Percentiles rank a stretch among this genome's conserved stretches.
These are phyloP conservation scores for Capromys pilorides DNA, from an alignment of 2,797 vertebrate genomes.

Conservation along the genomic window DNA sequence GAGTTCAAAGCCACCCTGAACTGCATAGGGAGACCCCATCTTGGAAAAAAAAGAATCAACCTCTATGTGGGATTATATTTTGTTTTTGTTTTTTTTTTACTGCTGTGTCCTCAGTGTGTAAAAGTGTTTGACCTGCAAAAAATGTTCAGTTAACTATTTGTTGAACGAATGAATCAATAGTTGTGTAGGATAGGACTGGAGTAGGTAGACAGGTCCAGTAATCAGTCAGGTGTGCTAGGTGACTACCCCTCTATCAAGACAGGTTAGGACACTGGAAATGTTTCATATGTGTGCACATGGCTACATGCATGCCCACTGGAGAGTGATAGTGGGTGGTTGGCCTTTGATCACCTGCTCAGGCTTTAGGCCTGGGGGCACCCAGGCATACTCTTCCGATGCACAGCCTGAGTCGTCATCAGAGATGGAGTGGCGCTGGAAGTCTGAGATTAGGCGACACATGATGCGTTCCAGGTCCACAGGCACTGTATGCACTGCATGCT, in stretches of 20 bases:
- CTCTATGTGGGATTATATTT: background rate
- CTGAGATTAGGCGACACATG: slow-evolving; percentile 93
- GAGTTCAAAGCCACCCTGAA: background rate
- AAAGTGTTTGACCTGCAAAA: background rate
- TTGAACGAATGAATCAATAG: background rate
- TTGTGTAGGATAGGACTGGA: background rate
- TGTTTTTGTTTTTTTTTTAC: slow-evolving; percentile 49
- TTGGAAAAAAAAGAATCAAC: background rate
- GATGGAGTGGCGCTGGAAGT: slow-evolving; percentile 93
- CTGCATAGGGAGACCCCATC: background rate
- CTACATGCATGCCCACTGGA: slow-evolving; percentile 2
- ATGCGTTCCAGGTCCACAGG: slow-evolving; percentile 93
- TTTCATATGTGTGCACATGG: background rate
- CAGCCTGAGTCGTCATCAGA: slow-evolving; percentile 94
- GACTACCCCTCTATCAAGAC: background rate
- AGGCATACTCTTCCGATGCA: slow-evolving; percentile 93
- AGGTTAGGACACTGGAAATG: background rate
- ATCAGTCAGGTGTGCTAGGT: background rate
- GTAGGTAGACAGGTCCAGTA: background rate
- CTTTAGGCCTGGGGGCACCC: slow-evolving; percentile 94
- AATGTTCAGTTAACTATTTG: slow-evolving; percentile 4
- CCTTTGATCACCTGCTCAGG: slow-evolving; percentile 91
- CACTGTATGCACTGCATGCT: slow-evolving; percentile 90
- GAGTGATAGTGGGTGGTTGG: slow-evolving; percentile 10
- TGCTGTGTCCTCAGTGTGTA: slow-evolving; percentile 30